Base-by-base conservation (phyloP, 1,140 invertebrate genomes). In the Phocides pigmalion region DNA sequence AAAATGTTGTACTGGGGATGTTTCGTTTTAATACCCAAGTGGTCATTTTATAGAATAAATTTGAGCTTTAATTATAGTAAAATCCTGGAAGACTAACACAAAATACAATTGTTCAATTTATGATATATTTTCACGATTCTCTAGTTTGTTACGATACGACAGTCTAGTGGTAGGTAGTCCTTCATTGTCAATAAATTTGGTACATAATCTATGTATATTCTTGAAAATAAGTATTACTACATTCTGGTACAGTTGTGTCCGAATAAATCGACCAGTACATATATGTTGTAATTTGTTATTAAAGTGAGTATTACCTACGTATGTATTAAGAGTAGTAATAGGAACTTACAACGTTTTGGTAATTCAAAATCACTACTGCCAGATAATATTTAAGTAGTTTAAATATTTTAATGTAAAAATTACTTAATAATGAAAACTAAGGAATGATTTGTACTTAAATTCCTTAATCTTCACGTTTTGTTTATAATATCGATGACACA, bases 21-120 rank as follows among this genome's bases (percentile, higher is more conserved):
- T 69, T 82, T 78, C 75, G 78, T 70, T 66, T 66, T 70, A 73
- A 70, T 74, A 70, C 64, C 72, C 72, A 72, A 66, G 62, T 61
- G 53, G 59, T 64, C 68, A 76, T 73, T 68, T 66, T 79, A 79
- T 80, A 72, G 73, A 84, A 81, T 82, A 82, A 81, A 82, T 82
- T 82, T 85, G 82, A 90, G 87, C 87, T 89, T 89, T 89, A 89
- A 90, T 86, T 88, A 90, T 82, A 73, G 74, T 88, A 83, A 87
- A 86, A 74, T 82, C 66, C 78, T 59, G 69, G 77, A 79, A 81
- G 81, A 87, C 74, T 80, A 79, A 68, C 59, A 41, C 51, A n/a
- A 71, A 44, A 63, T 66, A 64, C 56, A 70, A 47, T 67, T 54
- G 58, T 72, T 80, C 71, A 66, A 64, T 66, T 68, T 73, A 63